Evolutionary conservation across 2,113 vertebrate species (phyloP), one percentile per base, ranked within the genome.

Genomic region (Dasyornis broadbenti): DNA sequence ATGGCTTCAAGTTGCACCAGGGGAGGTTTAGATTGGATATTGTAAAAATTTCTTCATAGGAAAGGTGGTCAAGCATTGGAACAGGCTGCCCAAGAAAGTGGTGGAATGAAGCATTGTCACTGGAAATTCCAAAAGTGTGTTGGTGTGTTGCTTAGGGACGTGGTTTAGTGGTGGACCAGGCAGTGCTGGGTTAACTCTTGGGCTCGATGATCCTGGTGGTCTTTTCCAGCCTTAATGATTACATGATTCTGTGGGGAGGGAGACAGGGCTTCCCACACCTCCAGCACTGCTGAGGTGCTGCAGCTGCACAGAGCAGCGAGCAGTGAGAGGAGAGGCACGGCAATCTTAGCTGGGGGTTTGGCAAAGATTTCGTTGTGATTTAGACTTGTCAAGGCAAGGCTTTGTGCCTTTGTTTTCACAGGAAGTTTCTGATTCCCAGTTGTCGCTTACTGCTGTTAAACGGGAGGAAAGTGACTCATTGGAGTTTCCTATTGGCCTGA

Each of bases 401-500:
- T 93, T 87, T 77, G 57, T 77, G 86, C 82, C 86, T 95, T 97
- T 95, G 95, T 97, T 94, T 95, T 84, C 64, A 23, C 93, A 92
- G 97, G 96, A 97, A 97, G 63, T 80, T 95, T 92, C 95, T 87
- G 88, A 95, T 96, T 94, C 92, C 89, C 65, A 57, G 65, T 47
- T 60, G 26, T 47, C 3, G 7, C 35, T 81, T 50, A 11, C n/a
- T 70, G 82, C 94, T 81, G 68, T 59, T 87, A 50, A 88, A 83
- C 80, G 72, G 52, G 88, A 96, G 95, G 93, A 95, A 97, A 95
- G 82, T 97, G 96, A 97, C 90, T 97, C 96, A 97, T 76, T 76
- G 71, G 49, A 47, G 94, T 78, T 95, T 95, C 95, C 95, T 95
- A 90, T 84, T 72, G 93, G 84, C 70, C 86, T 79, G 54, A 59